Evolutionary conservation across 2,888 invertebrate species (phyloP).

Genomic region (Cartodere bifasciata): DNA sequence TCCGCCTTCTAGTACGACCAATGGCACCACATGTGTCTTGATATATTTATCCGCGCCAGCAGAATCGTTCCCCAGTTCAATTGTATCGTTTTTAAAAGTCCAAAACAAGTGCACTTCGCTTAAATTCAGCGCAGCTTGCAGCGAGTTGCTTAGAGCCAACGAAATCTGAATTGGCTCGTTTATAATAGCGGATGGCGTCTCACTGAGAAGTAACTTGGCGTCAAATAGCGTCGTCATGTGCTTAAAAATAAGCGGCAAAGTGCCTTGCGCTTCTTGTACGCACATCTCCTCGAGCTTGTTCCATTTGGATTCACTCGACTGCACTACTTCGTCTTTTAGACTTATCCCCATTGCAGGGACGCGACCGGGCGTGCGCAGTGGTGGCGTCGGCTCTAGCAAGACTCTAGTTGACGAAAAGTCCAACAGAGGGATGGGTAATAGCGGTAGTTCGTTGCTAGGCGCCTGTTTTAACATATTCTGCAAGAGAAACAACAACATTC

Average conservation of each 20-base stretch:
- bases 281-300: slow-evolving; percentile 65
- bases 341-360: slow-evolving; percentile 41
- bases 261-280: slow-evolving; percentile 54
- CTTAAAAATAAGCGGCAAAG: slow-evolving; percentile 62
- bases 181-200: slow-evolving; percentile 58
- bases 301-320: slow-evolving; percentile 40
- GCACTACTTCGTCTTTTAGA: slow-evolving; percentile 26
- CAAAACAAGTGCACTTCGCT: slow-evolving; percentile 61
- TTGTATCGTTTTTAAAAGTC: slow-evolving; percentile 44
- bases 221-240: slow-evolving; percentile 66
- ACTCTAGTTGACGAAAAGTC: slow-evolving; percentile 56
- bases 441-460: slow-evolving; percentile 31
- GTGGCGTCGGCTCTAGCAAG: slow-evolving; percentile 48
- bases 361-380: slow-evolving; percentile 43
- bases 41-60: slow-evolving; percentile 36
- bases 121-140: slow-evolving; percentile 58
- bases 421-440: slow-evolving; percentile 64
- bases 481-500: slow-evolving; percentile 13
- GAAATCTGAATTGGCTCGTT: slow-evolving; percentile 74
- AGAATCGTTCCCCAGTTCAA: slow-evolving; percentile 27
- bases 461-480: slow-evolving; percentile 32
- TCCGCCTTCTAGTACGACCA: slow-evolving; percentile 44
- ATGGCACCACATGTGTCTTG: slow-evolving; percentile 44
- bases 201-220: slow-evolving; percentile 47
- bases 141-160: slow-evolving; percentile 61